phyloP scores from a whole-genome alignment of 1,140 invertebrate genomes.

The Neodiprion lecontei region DNA sequence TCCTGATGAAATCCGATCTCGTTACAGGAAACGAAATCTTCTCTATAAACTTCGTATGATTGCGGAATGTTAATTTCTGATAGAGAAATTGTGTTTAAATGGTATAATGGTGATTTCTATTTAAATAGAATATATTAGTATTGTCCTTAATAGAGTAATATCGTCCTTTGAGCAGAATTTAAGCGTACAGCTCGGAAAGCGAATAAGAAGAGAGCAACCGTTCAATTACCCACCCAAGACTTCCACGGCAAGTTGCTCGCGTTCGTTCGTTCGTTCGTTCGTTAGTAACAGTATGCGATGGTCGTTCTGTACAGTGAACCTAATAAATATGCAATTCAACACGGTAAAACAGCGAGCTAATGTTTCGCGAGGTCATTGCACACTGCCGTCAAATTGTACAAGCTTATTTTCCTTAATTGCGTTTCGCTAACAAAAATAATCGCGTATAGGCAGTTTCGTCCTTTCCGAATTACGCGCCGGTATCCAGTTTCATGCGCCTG shows the following conservation, averaged over 20 bases:
- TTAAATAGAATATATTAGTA: neutral
- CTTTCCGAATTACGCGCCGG: too few species aligned
- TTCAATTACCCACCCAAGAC: neutral
- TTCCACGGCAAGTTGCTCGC: neutral
- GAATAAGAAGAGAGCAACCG: neutral
- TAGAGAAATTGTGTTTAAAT: too few species aligned
- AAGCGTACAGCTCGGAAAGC: neutral
- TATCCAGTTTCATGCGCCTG: too few species aligned
- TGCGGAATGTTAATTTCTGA: too few species aligned
- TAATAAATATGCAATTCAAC: neutral
- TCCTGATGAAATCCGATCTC: too few species aligned
- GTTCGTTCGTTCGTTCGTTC: conserved; percentile 3
- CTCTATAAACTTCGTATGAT: too few species aligned
- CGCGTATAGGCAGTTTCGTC: too few species aligned
- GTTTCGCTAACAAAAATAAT: too few species aligned
- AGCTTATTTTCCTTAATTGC: too few species aligned
- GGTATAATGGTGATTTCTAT: too few species aligned
- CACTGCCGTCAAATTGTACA: neutral
- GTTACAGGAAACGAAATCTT: too few species aligned
- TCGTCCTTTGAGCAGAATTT: conserved; percentile 1
- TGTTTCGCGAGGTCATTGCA: neutral
- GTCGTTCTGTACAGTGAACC: neutral
- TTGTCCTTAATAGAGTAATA: conserved; percentile 2
- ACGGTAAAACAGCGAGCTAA: neutral
- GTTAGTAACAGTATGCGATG: neutral